Evolutionary conservation across 1,140 invertebrate genomes (phyloP).

Genomic region (Scaptomyza hsui): DNA sequence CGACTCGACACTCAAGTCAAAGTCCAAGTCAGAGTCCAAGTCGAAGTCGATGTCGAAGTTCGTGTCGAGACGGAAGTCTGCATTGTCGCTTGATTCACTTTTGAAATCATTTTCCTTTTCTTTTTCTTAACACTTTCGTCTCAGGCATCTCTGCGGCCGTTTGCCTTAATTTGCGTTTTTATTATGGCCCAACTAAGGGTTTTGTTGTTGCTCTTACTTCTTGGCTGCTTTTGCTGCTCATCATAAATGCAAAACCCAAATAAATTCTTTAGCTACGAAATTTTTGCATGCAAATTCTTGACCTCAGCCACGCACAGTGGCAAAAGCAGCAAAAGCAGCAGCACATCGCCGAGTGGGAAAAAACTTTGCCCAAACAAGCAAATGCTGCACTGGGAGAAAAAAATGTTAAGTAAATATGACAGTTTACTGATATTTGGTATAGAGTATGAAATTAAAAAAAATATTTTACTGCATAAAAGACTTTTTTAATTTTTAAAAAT

Average conservation of each 20-base stretch:
- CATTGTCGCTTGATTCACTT: conserved; percentile 31
- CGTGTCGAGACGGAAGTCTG: conserved; percentile 35
- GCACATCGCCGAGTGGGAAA: not conserved
- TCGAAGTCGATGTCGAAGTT: not conserved
- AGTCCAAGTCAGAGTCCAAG: conserved; percentile 26
- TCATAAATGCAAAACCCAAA: conserved; percentile 78
- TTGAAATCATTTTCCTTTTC: conserved; percentile 45
- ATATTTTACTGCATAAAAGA: too few species aligned
- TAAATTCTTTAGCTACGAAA: conserved; percentile 66
- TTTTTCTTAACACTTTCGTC: conserved; percentile 64
- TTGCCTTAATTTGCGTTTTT: conserved; percentile 66
- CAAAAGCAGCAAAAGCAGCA: not conserved
- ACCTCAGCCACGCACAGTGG: conserved; percentile 44
- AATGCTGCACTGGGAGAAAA: too few species aligned
- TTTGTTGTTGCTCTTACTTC: too few species aligned
- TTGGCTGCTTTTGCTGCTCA: conserved; percentile 38
- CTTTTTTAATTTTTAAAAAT: too few species aligned
- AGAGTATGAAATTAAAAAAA: too few species aligned
- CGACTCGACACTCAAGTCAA: not conserved
- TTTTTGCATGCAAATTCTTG: conserved; percentile 77
- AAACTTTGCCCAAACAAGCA: not conserved
- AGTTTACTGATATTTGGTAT: too few species aligned
- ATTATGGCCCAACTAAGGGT: conserved; percentile 20
- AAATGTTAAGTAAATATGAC: too few species aligned
- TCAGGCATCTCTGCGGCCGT: conserved; percentile 35